phyloP scores from a whole-genome alignment of 2,888 invertebrate genomes.

The Polylopha cassiicola region DNA sequence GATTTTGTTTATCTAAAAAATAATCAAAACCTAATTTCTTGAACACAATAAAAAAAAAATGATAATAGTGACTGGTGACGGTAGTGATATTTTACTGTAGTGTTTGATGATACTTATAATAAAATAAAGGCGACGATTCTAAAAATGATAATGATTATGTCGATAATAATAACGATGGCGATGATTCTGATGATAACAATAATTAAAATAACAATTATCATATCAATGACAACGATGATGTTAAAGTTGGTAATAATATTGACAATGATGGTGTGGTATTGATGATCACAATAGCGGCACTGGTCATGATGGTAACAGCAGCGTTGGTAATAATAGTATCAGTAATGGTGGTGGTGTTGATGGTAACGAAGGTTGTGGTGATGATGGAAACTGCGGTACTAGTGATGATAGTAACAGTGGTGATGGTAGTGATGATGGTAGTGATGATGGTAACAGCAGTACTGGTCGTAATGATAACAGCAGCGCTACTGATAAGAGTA shows the following conservation, averaged over 20 bases:
- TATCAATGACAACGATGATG: not conserved
- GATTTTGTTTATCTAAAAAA: no score
- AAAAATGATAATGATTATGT: no score
- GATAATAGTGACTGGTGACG: no score
- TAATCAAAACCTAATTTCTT: no score
- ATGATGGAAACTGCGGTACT: not conserved
- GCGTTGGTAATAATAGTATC: not conserved
- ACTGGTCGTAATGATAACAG: not conserved
- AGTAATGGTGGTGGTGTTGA: not conserved
- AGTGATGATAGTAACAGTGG: not conserved
- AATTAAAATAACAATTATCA: no score
- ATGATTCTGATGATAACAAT: no score
- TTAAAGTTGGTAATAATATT: not conserved
- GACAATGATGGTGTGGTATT: not conserved
- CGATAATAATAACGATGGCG: no score
- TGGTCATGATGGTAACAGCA: not conserved
- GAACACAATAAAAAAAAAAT: no score
- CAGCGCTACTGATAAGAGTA: no score
- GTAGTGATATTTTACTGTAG: no score
- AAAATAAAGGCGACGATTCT: no score
- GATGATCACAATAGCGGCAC: not conserved
- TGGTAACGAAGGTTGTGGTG: not conserved
- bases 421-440: not conserved
- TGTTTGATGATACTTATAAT: no score
- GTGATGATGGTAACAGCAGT: not conserved